Conservation (phyloP, 2,797 vertebrate genomes). For the Heliangelus exortis region DNA sequence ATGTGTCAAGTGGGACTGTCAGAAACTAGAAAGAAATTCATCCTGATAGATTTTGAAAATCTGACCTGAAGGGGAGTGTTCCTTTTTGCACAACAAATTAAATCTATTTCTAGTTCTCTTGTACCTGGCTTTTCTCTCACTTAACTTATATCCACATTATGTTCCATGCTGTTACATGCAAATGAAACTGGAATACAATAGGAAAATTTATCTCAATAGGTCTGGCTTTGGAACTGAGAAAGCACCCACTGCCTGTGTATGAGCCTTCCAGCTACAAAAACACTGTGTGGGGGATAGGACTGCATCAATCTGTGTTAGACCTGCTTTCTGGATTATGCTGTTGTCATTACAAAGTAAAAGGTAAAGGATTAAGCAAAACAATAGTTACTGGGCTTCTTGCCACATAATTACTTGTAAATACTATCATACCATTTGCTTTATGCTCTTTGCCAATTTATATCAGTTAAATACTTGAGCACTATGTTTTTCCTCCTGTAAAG, state of each 20-base stretch:
- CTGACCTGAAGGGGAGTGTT: neutral
- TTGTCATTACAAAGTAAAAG: neutral
- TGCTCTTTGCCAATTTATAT: neutral
- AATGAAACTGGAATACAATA: neutral
- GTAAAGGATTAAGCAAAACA: neutral
- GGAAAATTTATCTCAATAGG: neutral
- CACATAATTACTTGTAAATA: neutral
- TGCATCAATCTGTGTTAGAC: neutral
- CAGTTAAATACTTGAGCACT: neutral
- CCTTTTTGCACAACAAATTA: neutral
- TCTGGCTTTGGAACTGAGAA: neutral
- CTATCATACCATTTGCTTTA: neutral
- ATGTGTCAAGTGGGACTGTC: neutral
- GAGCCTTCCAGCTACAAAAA: neutral
- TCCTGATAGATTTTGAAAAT: neutral
- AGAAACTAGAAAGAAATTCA: neutral
- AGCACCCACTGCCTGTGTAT: neutral
- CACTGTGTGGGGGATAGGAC: neutral
- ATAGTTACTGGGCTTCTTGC: neutral
- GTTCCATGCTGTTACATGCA: neutral
- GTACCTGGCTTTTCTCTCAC: neutral
- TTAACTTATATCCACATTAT: neutral
- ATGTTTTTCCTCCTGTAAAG: neutral
- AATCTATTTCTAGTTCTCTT: neutral
- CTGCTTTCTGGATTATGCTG: neutral